Base-by-base conservation (phyloP, 2,797 vertebrate genomes). In the Pitangus sulphuratus region DNA sequence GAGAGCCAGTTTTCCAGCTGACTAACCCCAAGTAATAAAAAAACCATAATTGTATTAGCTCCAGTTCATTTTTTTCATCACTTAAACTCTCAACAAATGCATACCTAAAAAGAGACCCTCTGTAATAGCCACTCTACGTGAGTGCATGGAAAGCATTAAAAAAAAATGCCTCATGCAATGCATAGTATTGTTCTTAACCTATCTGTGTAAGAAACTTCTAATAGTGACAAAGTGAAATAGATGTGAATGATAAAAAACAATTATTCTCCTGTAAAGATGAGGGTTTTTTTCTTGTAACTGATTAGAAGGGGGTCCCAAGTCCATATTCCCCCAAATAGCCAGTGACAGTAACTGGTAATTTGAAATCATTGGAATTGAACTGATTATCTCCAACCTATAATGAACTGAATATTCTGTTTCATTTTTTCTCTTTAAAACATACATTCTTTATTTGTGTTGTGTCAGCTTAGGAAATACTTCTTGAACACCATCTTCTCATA, bases 291-390 rank as follows among this genome's bases (percentile, higher is more conserved):
- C 95, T 96, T 84, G 77, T 25, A 91, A 78, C 87, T 87, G 88
- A 89, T 90, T 90, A 94, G 28, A 92, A 98, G 74, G 2, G 64
- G 60, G 66, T 92, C 91, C 12, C 53, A 21, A 54, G 25, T 8
- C 24, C 8, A 45, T 81, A 97, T 97, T 97, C 96, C 97, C 83
- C 71, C 93, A 98, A 98, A 97, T 85, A 98, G 95, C 95, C 97
- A 98, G 94, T 98, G 98, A 98, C 97, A 95, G 91, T 97, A 97
- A 87, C 92, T 48, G 4, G 89, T 96, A 95, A 98, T 97, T 97
- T 97, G 95, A 97, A 97, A 97, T 98, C 84, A 30, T 97, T 96
- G 98, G 97, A 98, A 98, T 98, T 98, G 98, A 94, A 97, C 78
- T 97, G 98, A 97, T 98, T 98, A 97, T 97, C 90, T 98, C 94